A percentile compares a stretch with the other conserved stretches of the same genome.
phyloP scores from a whole-genome alignment of 92 coral and sea anemone species.

The Phenganax stokvisi region DNA sequence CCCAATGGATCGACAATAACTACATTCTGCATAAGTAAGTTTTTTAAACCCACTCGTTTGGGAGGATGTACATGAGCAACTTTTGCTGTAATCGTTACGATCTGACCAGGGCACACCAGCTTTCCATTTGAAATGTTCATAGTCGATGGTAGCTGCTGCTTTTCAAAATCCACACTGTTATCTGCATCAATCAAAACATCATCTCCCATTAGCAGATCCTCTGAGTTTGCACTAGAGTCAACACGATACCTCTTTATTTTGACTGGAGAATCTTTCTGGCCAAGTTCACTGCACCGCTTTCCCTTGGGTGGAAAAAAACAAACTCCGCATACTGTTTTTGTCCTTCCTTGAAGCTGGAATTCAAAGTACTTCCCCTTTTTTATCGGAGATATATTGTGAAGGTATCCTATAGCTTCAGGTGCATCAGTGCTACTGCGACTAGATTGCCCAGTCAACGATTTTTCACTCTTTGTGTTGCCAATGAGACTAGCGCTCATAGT shows the following conservation, averaged over 20 bases:
- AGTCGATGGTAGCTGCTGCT: conserved; percentile 17
- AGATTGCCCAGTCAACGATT: background rate
- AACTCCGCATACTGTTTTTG: conserved; percentile 3
- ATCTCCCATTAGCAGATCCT: conserved; percentile 45
- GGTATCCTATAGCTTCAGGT: conserved; percentile 15
- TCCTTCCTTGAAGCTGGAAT: conserved; percentile 9
- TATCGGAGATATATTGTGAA: conserved; percentile 1
- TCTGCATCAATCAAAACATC: conserved; percentile 27
- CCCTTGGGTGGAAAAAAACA: conserved; percentile 11
- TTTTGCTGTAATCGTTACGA: conserved; percentile 36
- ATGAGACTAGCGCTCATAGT: background rate
- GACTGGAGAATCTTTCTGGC: conserved; percentile 18
- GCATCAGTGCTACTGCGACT: background rate
- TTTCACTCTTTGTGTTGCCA: background rate
- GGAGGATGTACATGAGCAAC: conserved; percentile 38
- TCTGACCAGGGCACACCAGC: conserved; percentile 38
- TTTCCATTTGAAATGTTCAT: conserved; percentile 28
- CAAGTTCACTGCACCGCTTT: conserved; percentile 15
- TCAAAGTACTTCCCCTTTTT: conserved; percentile 9
- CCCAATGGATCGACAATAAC: conserved; percentile 40
- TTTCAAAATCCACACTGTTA: conserved; percentile 38
- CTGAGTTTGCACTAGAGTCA: conserved; percentile 27
- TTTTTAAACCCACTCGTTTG: background rate
- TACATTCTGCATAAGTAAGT: conserved; percentile 31
- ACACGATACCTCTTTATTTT: conserved; percentile 25